phyloP scores from a whole-genome alignment of 1,140 invertebrate species.

The Caenorhabditis briggsae region DNA sequence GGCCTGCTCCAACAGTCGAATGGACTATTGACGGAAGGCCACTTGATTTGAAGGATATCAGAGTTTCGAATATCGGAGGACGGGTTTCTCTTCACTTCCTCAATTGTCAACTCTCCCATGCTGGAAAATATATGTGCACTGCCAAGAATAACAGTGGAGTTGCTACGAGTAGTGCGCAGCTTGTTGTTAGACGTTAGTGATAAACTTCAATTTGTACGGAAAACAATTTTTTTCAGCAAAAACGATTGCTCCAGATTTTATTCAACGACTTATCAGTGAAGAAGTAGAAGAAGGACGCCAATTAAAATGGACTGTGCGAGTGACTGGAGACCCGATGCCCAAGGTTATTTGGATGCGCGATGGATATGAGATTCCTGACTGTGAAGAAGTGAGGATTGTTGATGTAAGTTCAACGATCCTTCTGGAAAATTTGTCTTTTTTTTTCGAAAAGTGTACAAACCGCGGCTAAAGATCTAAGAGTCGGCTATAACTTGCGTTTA shows the following conservation, averaged over 20 bases:
- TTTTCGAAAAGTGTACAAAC: no score
- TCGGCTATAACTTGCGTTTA: no score
- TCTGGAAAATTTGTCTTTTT: no score
- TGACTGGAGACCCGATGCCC: constrained; percentile 79
- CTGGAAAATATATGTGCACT: constrained; percentile 77
- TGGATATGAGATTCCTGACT: constrained; percentile 79
- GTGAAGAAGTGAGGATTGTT: constrained; percentile 77
- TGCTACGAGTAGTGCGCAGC: constrained; percentile 79
- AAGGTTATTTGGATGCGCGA: constrained; percentile 80
- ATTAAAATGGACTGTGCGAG: constrained; percentile 79
- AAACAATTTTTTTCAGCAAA: constrained; percentile 76
- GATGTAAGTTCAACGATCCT: constrained; percentile 66
- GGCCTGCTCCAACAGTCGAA: constrained; percentile 65
- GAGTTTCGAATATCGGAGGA: constrained; percentile 70
- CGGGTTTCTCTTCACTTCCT: constrained; percentile 66
- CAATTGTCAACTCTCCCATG: constrained; percentile 42
- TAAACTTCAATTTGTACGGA: not conserved
- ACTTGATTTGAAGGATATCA: constrained; percentile 61
- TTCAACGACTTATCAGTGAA: constrained; percentile 78
- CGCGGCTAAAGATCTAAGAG: no score
- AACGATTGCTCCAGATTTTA: constrained; percentile 79
- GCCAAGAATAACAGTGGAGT: constrained; percentile 80
- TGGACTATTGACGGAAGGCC: constrained; percentile 76
- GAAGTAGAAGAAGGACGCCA: constrained; percentile 79
- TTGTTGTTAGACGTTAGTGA: constrained; percentile 75